Evolutionary conservation across 2,888 invertebrate genomes (phyloP).

Genomic region (Trisateles emortualis): DNA sequence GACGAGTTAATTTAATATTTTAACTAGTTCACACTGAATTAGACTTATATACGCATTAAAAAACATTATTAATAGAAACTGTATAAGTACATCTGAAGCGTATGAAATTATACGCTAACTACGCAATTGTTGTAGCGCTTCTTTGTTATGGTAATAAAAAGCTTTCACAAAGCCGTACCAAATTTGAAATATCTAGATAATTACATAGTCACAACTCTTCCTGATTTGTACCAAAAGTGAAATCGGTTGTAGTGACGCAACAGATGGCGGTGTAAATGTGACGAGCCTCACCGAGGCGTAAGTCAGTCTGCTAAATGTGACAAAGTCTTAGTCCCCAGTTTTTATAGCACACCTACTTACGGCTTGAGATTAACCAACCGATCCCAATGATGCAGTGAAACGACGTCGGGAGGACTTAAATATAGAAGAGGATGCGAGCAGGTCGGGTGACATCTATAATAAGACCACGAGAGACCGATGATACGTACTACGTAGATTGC

Average conservation of each 20-base stretch:
- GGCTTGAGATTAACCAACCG: slow-evolving; percentile 58
- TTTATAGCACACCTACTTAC: slow-evolving; percentile 48
- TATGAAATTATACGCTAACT: slow-evolving; percentile 24
- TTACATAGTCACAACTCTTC: slow-evolving; percentile 30
- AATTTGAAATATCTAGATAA: slow-evolving; percentile 33
- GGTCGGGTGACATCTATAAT: slow-evolving; percentile 86
- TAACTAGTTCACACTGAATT: slow-evolving; percentile 12
- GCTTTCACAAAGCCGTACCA: slow-evolving; percentile 37
- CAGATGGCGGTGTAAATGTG: slow-evolving; percentile 32
- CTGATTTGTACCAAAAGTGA: slow-evolving; percentile 28
- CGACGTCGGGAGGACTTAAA: slow-evolving; percentile 76
- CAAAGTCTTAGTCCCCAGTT: slow-evolving; percentile 24
- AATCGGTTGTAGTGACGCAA: slow-evolving; percentile 32
- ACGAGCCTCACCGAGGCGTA: slow-evolving; percentile 24
- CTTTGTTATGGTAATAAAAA: slow-evolving; percentile 42
- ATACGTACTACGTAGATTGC: slow-evolving; percentile 77
- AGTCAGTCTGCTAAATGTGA: slow-evolving; percentile 37
- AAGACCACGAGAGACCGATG: slow-evolving; percentile 82
- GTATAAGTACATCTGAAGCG: neutral
- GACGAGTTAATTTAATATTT: slow-evolving; percentile 25
- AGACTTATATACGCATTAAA: neutral
- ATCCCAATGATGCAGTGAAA: slow-evolving; percentile 65
- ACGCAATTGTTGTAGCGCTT: slow-evolving; percentile 21
- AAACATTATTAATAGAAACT: neutral
- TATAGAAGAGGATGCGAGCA: slow-evolving; percentile 85